Evolutionary conservation across 2,888 invertebrate genomes (phyloP), one percentile per base, ranked within the genome.

Genomic region (Orthosia gracilis): DNA sequence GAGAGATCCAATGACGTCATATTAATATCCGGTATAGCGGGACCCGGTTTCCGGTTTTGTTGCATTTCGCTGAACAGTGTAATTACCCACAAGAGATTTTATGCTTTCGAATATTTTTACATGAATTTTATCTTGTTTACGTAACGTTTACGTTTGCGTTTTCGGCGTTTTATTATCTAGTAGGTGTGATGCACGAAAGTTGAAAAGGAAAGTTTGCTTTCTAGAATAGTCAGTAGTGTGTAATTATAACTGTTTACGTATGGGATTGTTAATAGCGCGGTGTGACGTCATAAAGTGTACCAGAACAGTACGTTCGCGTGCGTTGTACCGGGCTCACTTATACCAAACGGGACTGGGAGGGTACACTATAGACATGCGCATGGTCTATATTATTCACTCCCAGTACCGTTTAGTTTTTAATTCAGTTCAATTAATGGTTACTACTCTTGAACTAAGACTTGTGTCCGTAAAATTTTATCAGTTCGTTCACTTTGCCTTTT

Each of bases 1-100:
- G 91, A 78, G 91, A 89, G 90, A 88, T 84, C 88, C 89, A 83
- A 88, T 93, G 94, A 94, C 93, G 94, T 94, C 94, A 93, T 90
- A 90, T 89, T 90, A 91, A 92, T 93, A 91, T 94, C 93, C 93
- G 92, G 85, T 91, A 89, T 86, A 89, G 83, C 88, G 88, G 87
- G 87, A 87, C 88, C 88, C 89, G 84, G 85, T 87, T 91, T 94
- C 93, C 94, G 89, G 87, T 88, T 85, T 87, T 82, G 88, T 83
- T 87, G 85, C 88, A 87, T 87, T 88, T 87, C 80, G 84, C 84
- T 85, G 83, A 87, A 83, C 84, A 81, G 73, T 80, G 50, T 85
- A 80, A 83, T 86, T 86, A 83, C 61, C 63, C 26, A 68, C 73
- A 73, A 84, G 74, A 84, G 64, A 74, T 78, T 75, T 78, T 66